These are phyloP conservation scores for Urechis unicinctus DNA, from an alignment of 2,888 invertebrate species.

Conservation along the genomic window DNA sequence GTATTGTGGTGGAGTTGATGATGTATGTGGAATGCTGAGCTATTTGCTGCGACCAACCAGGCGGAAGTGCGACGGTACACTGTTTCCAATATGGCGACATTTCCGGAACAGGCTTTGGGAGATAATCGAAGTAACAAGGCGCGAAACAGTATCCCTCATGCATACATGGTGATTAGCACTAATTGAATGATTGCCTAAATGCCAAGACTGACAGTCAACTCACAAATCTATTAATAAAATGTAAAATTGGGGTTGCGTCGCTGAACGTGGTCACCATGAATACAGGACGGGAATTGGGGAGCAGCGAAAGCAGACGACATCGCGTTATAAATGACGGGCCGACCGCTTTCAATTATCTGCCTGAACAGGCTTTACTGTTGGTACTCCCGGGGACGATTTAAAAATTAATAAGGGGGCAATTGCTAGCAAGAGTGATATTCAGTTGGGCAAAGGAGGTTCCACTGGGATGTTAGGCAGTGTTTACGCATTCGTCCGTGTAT, in stretches of 20 bases:
- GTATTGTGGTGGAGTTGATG: not conserved
- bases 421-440: no score
- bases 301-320: no score
- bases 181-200: constrained; percentile 22
- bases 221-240: constrained; percentile 31
- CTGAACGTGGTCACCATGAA: not conserved
- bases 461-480: no score
- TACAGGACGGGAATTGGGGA: not conserved
- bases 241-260: constrained; percentile 16
- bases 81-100: not conserved
- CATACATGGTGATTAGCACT: no score
- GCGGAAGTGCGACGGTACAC: not conserved
- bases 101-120: no score
- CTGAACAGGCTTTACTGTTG: not conserved
- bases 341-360: no score
- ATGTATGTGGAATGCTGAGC: not conserved
- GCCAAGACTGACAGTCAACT: constrained; percentile 22
- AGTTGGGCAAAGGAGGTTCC: no score
- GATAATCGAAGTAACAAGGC: no score
- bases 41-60: no score
- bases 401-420: constrained; percentile 12
- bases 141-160: no score
- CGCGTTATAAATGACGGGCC: no score
- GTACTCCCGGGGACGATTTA: constrained; percentile 7
- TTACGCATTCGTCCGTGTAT: no score